phyloP scores from a whole-genome alignment of 2,888 invertebrate species.

The Pandemis heparana region DNA sequence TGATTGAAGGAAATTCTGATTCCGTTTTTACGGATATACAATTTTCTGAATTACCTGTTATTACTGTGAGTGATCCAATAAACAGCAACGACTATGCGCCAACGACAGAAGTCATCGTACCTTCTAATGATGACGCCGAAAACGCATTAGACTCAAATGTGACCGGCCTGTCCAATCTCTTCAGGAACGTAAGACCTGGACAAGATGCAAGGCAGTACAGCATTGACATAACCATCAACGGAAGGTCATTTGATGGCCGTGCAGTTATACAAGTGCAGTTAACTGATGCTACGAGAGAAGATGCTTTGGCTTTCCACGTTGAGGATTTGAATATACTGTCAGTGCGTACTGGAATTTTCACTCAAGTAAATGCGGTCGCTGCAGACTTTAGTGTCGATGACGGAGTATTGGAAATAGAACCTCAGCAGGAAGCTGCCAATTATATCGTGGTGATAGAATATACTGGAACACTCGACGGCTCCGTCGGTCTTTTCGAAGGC shows the following conservation, averaged over 20 bases:
- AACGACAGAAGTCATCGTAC: slow-evolving; percentile 11
- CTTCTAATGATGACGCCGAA: slow-evolving; percentile 27
- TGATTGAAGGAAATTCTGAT: slow-evolving; percentile 23
- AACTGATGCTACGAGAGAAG: slow-evolving; percentile 52
- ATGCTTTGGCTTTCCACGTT: slow-evolving; percentile 55
- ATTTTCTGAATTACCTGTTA: slow-evolving; percentile 16
- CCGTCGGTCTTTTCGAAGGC: slow-evolving; percentile 60
- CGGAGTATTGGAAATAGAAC: slow-evolving; percentile 56
- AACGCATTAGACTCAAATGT: slow-evolving; percentile 41
- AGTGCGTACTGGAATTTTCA: slow-evolving; percentile 59
- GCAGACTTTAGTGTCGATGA: slow-evolving; percentile 49
- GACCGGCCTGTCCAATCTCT: slow-evolving; percentile 46
- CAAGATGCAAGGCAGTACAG: slow-evolving; percentile 57
- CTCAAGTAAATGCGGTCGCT: slow-evolving; percentile 50
- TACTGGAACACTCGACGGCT: slow-evolving; percentile 53
- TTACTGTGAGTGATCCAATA: slow-evolving; percentile 44
- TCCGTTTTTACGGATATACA: slow-evolving; percentile 25
- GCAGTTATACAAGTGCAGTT: slow-evolving; percentile 57
- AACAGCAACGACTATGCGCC: slow-evolving; percentile 43
- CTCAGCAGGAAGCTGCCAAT: slow-evolving; percentile 47
- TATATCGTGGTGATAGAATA: slow-evolving; percentile 65
- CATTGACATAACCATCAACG: slow-evolving; percentile 58
- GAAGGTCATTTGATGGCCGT: slow-evolving; percentile 58
- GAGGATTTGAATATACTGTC: slow-evolving; percentile 54
- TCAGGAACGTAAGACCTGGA: slow-evolving; percentile 59